A percentile compares a stretch with the other conserved stretches of the same genome.
Conservation (phyloP, 2,113 vertebrate species). For the Microcebus tavaratra region DNA sequence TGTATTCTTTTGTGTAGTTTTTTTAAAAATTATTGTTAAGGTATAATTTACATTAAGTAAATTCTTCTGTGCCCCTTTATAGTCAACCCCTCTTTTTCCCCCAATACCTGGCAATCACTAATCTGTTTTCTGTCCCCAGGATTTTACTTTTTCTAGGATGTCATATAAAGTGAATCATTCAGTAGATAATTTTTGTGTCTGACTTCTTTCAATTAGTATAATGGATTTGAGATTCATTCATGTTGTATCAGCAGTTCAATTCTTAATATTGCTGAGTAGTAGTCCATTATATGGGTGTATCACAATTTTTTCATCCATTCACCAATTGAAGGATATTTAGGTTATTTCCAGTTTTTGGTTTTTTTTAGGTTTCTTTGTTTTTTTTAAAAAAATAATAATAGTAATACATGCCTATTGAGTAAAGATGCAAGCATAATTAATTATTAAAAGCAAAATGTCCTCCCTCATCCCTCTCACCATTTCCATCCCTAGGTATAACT, state of each 20-base stretch:
- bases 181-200: neutral
- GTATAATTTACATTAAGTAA: neutral
- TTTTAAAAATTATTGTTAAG: neutral
- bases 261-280: neutral
- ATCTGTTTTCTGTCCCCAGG: neutral
- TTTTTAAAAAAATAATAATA: too few species aligned
- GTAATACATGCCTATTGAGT: neutral
- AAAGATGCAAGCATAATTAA: neutral
- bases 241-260: neutral
- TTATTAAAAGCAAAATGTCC: neutral
- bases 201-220: neutral
- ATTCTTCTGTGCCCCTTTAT: neutral
- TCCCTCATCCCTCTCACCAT: neutral
- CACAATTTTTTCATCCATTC: neutral
- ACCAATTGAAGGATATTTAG: neutral
- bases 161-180: neutral
- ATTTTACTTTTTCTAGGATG: neutral
- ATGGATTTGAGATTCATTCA: neutral
- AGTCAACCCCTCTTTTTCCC: neutral
- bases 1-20: neutral
- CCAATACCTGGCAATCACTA: neutral
- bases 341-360: neutral
- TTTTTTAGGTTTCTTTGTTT: neutral
- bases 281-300: neutral
- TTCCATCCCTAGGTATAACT: neutral